Evolutionary conservation across 1,140 invertebrate species (phyloP).

Genomic region (Oedothorax gibbosus): DNA sequence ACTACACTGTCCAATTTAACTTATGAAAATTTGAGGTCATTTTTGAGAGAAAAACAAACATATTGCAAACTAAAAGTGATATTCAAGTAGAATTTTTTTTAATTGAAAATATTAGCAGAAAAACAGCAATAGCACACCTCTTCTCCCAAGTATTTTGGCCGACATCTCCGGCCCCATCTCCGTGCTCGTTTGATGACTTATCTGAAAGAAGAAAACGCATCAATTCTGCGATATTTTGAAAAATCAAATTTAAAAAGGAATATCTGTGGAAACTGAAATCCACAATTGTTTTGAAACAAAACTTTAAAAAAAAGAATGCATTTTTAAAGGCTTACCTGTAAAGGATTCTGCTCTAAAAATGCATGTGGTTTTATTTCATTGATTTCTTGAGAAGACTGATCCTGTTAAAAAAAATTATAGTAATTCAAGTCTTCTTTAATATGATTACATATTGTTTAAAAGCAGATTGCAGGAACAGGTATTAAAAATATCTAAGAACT

Average conservation of each 20-base stretch:
- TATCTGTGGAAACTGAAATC: not conserved
- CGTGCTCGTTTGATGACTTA: constrained; percentile 18
- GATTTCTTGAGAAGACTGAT: constrained; percentile 24
- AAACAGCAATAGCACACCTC: constrained; percentile 26
- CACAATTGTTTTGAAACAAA: not conserved
- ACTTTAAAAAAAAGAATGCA: no score
- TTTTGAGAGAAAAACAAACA: no score
- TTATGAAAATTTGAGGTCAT: no score
- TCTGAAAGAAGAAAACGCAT: constrained; percentile 25
- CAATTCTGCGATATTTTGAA: not conserved
- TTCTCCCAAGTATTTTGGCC: constrained; percentile 45
- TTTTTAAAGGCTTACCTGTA: constrained; percentile 54
- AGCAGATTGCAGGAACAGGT: no score
- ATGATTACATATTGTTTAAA: no score
- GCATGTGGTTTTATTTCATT: constrained; percentile 34
- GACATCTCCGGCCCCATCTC: constrained; percentile 28
- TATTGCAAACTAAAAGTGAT: not conserved
- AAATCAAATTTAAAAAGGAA: not conserved
- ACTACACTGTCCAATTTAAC: no score
- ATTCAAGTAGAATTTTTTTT: no score
- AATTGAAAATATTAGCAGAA: not conserved
- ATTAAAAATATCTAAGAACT: no score
- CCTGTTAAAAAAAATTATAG: not conserved
- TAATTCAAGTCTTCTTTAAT: not conserved
- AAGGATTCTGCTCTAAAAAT: constrained; percentile 54